Evolutionary conservation across 2,113 vertebrate genomes (phyloP).

Genomic region (Antigone vipio): DNA sequence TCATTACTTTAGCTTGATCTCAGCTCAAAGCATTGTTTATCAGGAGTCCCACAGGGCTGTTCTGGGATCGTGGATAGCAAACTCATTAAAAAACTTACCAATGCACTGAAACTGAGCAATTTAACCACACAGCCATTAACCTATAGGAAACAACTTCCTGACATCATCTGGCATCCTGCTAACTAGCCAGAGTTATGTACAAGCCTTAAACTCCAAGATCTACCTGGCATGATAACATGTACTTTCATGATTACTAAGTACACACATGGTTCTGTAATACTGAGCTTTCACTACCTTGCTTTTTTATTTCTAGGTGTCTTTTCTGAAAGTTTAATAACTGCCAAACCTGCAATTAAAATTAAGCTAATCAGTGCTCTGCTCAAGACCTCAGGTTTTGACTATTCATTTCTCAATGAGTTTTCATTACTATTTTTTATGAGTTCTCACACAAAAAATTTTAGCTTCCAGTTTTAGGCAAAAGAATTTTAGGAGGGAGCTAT

Average conservation of each 20-base stretch:
- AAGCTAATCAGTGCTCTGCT: neutral
- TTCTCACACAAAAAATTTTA: neutral
- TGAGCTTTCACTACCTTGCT: constrained; percentile 15
- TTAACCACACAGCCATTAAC: neutral
- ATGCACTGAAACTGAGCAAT: neutral
- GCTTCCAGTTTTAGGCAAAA: neutral
- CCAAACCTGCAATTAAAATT: constrained; percentile 2
- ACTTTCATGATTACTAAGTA: constrained; percentile 3
- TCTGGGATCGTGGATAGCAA: neutral
- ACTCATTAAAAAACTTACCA: neutral
- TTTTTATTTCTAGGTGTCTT: constrained; percentile 44
- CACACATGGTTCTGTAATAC: neutral
- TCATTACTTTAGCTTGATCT: neutral
- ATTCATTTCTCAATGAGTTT: constrained; percentile 30
- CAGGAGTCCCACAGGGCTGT: neutral
- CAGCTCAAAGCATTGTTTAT: neutral
- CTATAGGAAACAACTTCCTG: neutral
- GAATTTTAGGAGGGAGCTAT: neutral
- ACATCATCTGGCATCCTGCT: neutral
- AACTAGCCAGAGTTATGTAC: neutral
- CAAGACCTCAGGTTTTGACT: neutral
- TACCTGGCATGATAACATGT: neutral
- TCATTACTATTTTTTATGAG: neutral
- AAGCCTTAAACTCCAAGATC: neutral
- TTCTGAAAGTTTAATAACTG: constrained; percentile 49